Evolutionary conservation across 2,888 invertebrate species (phyloP), one percentile per base, ranked within the genome.

Genomic region (Sipha maydis): DNA sequence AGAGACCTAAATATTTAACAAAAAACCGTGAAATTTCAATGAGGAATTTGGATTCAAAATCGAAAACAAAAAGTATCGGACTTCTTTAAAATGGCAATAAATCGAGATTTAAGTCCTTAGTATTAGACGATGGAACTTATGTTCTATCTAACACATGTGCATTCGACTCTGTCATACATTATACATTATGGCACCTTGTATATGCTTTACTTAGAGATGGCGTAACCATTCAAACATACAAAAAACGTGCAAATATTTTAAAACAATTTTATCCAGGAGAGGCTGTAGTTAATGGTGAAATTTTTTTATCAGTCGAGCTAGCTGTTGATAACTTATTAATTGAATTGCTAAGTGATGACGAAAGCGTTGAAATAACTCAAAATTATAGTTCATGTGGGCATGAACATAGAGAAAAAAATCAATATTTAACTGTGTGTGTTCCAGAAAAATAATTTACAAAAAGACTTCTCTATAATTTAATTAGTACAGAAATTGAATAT

Each of bases 111-210:
- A 79, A 31, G 31, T 56, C 79, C 28, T 19, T 80, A 38, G 41
- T 25, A n/a, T 28, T 80, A 38, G 41, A 67, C 25, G 67, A 80
- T 69, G 67, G 67, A 67, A 8, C 19, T 41, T 80, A 80, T 80
- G 41, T 80, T 1, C 41, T 80, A 67, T 80, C 80, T n/a, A 67
- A 80, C 14, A 80, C 80, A 2, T 79, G 79, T 61, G 34, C 79
- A 38, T 79, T 80, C 38, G 80, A 80, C 38, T 80, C 69, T 21
- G 41, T 80, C 0, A 67, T 80, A n/a, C 61, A 80, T 67, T 25
- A 14, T 54, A 54, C 54, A 14, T 14, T 54, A 54, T 54, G 54
- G 54, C 54, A 54, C 54, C 54, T 54, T 7, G 54, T 54, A 11
- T 54, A 54, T 54, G 54, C 54, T 11, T 54, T 54, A n/a, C n/a